Evolutionary conservation across 2,888 invertebrate genomes (phyloP), one percentile per base, ranked within the genome.

Genomic region (Liposcelis brunnea): DNA sequence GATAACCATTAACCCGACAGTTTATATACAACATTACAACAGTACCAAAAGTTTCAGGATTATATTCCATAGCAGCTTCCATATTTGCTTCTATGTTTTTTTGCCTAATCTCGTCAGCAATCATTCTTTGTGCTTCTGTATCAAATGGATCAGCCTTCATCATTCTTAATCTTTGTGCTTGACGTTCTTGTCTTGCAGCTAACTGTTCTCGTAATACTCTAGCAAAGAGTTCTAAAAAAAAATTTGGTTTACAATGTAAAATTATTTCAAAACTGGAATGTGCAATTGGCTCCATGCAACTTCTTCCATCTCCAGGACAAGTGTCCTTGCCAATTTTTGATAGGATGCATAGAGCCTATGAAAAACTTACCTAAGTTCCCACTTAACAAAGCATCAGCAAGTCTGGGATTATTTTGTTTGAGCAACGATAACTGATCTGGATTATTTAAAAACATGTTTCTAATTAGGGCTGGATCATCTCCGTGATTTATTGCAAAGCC

Each of bases 1-100:
- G 87, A 60, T 84, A 80, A 33, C 94, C 94, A 66, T 98, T 98
- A 1, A 98, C 95, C 63, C 79, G 81, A 62, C 97, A 94, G 62
- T 95, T 87, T 49, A 98, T 93, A 62, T 98, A 81, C 55, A 98
- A 72, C 98, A 98, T 97, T 42, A 87, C 83, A 37, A 98, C 95
- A 31, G 90, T 89, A 47, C 94, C 97, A 65, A 97, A 97, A 37
- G 87, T 91, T 66, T 98, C 98, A 0, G 98, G 98, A 64, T 94
- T 90, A 61, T 90, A 90, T 60, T 98, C 97, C 78, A 97, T 91
- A 0, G 97, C 97, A 1, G 91, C 90, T 60, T 95, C 91, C 94
- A 97, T 95, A 59, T 95, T 95, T 0, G 90, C 87, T 63, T 95
- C 90, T 50, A 97, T 91, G 63, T 97, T 97, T 61, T 93, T 86